phyloP scores from a whole-genome alignment of 2,888 invertebrate genomes.

The Eumerus sabulonum region DNA sequence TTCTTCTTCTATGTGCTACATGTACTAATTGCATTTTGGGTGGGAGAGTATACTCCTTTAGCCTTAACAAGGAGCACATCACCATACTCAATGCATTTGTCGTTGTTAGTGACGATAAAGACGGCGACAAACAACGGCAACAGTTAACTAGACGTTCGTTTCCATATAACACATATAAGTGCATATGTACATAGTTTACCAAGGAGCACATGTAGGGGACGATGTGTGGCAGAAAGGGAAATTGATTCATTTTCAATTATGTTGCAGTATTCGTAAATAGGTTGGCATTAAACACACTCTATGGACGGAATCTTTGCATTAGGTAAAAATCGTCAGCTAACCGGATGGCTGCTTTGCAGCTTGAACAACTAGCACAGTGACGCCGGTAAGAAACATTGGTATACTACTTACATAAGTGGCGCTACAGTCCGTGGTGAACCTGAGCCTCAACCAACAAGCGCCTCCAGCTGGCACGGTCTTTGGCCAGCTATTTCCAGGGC shows the following conservation, averaged over 20 bases:
- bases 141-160: background rate
- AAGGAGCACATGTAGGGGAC: background rate
- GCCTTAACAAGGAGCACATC: constrained; percentile 26
- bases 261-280: constrained; percentile 43
- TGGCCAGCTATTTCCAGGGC: too few relatives aligned
- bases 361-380: constrained; percentile 13
- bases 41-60: constrained; percentile 39
- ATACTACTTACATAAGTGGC: too few relatives aligned
- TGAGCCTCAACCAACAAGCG: too few relatives aligned
- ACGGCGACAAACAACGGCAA: constrained; percentile 36
- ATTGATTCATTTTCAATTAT: constrained; percentile 63
- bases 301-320: constrained; percentile 15
- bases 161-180: too few relatives aligned
- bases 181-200: too few relatives aligned
- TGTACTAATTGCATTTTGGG: constrained; percentile 60
- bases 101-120: constrained; percentile 26
- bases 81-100: constrained; percentile 42
- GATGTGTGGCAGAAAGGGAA: constrained; percentile 15
- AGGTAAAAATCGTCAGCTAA: constrained; percentile 1
- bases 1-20: constrained; percentile 37
- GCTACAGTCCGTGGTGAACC: too few relatives aligned
- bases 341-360: too few relatives aligned
- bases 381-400: background rate
- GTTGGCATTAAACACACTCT: constrained; percentile 13
- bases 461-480: too few relatives aligned